phyloP scores from a whole-genome alignment of 2,113 vertebrate species.

The Cyprinodon brontotheroides region DNA sequence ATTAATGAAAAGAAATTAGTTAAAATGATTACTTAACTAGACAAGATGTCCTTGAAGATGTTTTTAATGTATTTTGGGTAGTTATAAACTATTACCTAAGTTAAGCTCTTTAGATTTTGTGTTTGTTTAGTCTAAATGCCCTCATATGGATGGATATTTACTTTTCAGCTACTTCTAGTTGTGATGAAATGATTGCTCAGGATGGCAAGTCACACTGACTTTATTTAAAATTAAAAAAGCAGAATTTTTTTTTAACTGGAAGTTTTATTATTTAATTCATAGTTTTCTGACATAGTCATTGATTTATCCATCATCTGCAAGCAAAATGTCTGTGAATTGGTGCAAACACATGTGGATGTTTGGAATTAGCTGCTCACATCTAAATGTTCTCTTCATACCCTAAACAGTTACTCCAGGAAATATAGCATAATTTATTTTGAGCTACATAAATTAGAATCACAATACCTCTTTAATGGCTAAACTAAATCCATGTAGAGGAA shows the following conservation, averaged over 20 bases:
- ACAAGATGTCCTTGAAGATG: neutral
- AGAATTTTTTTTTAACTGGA: too few relatives aligned
- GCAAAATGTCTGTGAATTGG: neutral
- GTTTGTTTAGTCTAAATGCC: too few relatives aligned
- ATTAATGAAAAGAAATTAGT: neutral
- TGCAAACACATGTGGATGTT: neutral
- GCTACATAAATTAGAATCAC: neutral
- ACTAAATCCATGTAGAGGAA: neutral
- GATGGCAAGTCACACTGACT: too few relatives aligned
- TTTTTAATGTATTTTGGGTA: neutral
- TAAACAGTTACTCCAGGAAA: neutral
- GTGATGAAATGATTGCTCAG: too few relatives aligned
- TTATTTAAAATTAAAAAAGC: too few relatives aligned
- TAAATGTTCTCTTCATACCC: neutral
- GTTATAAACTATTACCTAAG: neutral
- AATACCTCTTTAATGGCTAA: neutral
- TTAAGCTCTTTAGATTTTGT: too few relatives aligned
- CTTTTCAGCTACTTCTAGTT: too few relatives aligned
- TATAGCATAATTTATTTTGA: neutral
- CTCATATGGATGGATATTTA: too few relatives aligned
- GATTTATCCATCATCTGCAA: too few relatives aligned
- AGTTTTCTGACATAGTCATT: too few relatives aligned
- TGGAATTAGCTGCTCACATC: neutral
- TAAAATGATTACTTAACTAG: neutral
- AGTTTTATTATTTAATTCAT: too few relatives aligned